These are phyloP conservation scores for Cisticola juncidis DNA, from an alignment of 2,113 vertebrate genomes.

Conservation along the genomic window DNA sequence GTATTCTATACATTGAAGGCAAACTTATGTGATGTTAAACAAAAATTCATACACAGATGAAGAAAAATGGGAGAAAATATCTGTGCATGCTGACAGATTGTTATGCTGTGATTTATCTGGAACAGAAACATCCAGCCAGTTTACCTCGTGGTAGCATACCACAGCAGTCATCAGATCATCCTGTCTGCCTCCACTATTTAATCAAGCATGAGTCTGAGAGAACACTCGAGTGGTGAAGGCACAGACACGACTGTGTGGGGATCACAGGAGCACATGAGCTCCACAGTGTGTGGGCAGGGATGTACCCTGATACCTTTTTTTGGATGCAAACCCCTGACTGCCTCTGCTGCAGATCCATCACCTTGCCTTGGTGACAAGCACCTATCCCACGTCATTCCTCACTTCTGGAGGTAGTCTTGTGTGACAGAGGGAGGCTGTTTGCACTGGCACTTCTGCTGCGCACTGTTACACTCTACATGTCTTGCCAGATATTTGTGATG, in stretches of 20 bases:
- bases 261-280: conserved; percentile 21
- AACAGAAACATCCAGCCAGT: neutral
- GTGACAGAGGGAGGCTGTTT: conserved; percentile 62
- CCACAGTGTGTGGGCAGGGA: neutral
- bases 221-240: neutral
- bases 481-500: conserved; percentile 48
- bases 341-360: neutral
- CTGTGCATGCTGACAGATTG: neutral
- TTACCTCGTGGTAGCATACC: neutral
- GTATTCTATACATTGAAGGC: neutral
- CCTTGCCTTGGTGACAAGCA: neutral
- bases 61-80: neutral
- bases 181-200: neutral
- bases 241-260: neutral
- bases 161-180: neutral
- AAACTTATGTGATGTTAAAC: neutral
- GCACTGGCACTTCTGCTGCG: conserved; percentile 3
- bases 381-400: neutral
- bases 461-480: conserved; percentile 20
- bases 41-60: neutral
- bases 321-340: neutral
- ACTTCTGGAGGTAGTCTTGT: conserved; percentile 38
- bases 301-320: neutral
- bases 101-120: conserved; percentile 22
- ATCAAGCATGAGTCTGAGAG: conserved; percentile 7